Conservation (phyloP, 1,140 invertebrate genomes). For the Pristionchus pacificus region DNA sequence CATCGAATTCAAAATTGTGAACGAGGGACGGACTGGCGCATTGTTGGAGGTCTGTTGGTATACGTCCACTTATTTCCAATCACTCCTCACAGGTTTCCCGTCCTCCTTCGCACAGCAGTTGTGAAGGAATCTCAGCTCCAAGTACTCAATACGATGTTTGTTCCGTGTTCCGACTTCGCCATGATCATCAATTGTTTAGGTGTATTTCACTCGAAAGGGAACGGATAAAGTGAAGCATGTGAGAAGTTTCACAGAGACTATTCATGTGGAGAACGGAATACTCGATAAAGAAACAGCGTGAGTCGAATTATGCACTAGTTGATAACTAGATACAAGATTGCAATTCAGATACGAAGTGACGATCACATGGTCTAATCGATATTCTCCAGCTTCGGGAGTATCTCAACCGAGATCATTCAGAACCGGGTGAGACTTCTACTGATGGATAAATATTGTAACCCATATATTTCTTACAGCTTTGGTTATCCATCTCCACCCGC, state of each 20-base stretch:
- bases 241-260: constrained; percentile 36
- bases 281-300: constrained; percentile 46
- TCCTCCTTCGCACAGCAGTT: constrained; percentile 26
- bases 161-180: too few relatives aligned
- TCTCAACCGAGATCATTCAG: constrained; percentile 39
- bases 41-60: constrained; percentile 26
- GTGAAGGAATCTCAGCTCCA: constrained; percentile 48
- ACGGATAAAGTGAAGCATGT: constrained; percentile 53
- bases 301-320: constrained; percentile 13
- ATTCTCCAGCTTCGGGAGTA: constrained; percentile 36
- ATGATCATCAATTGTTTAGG: too few relatives aligned
- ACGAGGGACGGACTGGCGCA: constrained; percentile 50
- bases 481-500: constrained; percentile 49
- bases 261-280: constrained; percentile 56
- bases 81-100: neutral
- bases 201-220: constrained; percentile 47
- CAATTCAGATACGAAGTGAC: constrained; percentile 47
- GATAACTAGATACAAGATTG: neutral
- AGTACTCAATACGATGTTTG: constrained; percentile 50
- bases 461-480: constrained; percentile 9
- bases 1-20: constrained; percentile 50
- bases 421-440: constrained; percentile 43
- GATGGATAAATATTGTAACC: too few relatives aligned
- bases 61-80: neutral
- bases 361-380: constrained; percentile 53